A percentile compares a stretch with the other conserved stretches of the same genome.
phyloP scores from a whole-genome alignment of 2,113 vertebrate genomes.

The Cephalopholis sonnerati region DNA sequence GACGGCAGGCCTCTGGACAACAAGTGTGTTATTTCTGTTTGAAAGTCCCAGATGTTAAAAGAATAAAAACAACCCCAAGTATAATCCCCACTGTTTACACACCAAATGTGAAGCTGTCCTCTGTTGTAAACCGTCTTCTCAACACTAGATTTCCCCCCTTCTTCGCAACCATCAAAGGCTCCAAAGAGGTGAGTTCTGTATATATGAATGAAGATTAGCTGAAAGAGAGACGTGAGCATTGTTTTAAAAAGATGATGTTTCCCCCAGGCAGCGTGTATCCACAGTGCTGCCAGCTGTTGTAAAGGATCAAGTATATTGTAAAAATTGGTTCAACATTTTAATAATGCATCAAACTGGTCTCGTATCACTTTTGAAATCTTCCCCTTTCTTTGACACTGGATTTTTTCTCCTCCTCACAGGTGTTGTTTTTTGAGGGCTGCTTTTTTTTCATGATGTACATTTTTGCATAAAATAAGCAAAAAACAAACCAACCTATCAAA shows the following conservation, averaged over 20 bases:
- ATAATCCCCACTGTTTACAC: constrained; percentile 2
- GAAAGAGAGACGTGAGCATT: not conserved
- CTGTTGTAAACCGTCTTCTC: not conserved
- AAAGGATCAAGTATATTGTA: not conserved
- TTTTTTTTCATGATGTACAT: not conserved
- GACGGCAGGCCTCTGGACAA: not conserved
- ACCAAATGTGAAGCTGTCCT: not conserved
- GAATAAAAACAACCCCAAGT: not conserved
- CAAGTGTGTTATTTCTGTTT: not conserved
- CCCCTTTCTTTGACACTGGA: not conserved
- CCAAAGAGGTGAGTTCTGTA: constrained; percentile 9
- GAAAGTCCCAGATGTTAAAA: not conserved
- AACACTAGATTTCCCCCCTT: not conserved
- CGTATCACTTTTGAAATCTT: not conserved
- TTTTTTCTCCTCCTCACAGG: not conserved
- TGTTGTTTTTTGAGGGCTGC: not conserved
- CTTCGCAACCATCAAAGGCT: not conserved
- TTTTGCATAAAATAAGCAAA: not conserved
- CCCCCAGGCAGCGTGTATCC: not conserved
- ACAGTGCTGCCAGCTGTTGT: constrained; percentile 6
- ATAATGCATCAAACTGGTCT: constrained; percentile 33
- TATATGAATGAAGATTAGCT: constrained; percentile 42
- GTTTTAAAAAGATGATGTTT: not conserved
- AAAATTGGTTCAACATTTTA: constrained; percentile 6
- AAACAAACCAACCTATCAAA: not conserved